Evolutionary conservation across 2,888 invertebrate species (phyloP).

Genomic region (Periphyllus acericola): DNA sequence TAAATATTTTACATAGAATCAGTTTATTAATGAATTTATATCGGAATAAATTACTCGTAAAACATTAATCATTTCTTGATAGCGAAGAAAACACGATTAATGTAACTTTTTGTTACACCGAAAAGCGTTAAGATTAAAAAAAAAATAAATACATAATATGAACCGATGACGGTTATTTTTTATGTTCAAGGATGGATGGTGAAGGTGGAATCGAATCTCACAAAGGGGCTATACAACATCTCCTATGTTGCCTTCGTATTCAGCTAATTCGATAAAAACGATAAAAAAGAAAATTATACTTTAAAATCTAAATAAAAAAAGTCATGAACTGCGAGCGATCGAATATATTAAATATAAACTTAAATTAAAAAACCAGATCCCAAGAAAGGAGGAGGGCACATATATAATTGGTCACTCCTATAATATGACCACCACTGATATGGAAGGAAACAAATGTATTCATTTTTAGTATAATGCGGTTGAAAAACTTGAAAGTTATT

Average conservation of each 20-base stretch:
- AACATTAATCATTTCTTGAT: slow-evolving; percentile 42
- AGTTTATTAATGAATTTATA: background rate
- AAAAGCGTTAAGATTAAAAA: background rate
- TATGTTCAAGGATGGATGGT: background rate
- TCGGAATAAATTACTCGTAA: slow-evolving; percentile 33
- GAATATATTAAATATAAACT: too few species aligned
- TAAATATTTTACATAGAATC: background rate
- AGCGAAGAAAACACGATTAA: background rate
- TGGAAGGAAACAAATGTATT: background rate
- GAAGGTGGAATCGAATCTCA: too few species aligned
- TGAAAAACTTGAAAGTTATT: background rate
- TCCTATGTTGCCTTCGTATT: too few species aligned
- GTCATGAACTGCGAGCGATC: too few species aligned
- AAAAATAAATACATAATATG: background rate
- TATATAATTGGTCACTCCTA: too few species aligned
- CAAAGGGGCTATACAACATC: too few species aligned
- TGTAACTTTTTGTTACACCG: slow-evolving; percentile 1
- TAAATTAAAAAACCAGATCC: too few species aligned
- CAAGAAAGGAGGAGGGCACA: too few species aligned
- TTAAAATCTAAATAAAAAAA: too few species aligned
- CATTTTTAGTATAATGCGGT: background rate
- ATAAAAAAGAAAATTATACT: too few species aligned
- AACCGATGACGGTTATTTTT: background rate
- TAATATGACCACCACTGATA: too few species aligned
- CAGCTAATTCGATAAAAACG: too few species aligned